Base-by-base conservation (phyloP, 1,140 invertebrate species). In the Pachypsylla venusta region DNA sequence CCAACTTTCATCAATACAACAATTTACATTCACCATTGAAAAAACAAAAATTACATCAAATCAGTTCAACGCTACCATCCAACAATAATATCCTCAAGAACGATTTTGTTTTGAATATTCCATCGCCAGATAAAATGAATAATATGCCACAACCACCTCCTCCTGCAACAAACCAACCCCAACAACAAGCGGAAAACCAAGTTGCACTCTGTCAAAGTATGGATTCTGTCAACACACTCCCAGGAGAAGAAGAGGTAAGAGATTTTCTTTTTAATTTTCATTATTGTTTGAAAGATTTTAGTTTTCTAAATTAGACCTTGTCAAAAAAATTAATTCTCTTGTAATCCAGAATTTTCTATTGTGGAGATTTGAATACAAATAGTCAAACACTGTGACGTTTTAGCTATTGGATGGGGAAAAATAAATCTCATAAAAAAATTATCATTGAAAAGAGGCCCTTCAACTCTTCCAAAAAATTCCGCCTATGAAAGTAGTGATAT, bases 211-310 rank as follows among this genome's bases (percentile, higher is more conserved):
- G 80, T 63, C 87, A 92, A 76, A 90, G 87, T 76, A 89, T 90
- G 85, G 88, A 92, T 78, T 90, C 87, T 67, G 88, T 92, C 71
- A 90, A 89, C 76, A 90, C 87, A 64, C 85, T 84, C 67, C 86
- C 85, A 69, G 85, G 85, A 73, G 88, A 90, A 77, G 88, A 90
- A 79, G 87, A 90, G 86, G 87, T 89, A 70, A 76, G 82, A n/a
- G n/a, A 48, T 10, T 48, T 48, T n/a, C 30, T 35, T 35, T 10
- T 35, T 35, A 35, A 10, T 35, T 35, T 35, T n/a, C n/a, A 35
- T 35, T n/a, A n/a, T n/a, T n/a, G n/a, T n/a, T n/a, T n/a, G n/a
- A n/a, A n/a, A n/a, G n/a, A n/a, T n/a, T n/a, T n/a, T n/a, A n/a
- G n/a, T n/a, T n/a, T n/a, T n/a, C n/a, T n/a, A n/a, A n/a, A n/a